Conservation (phyloP, 2,113 vertebrate genomes). For the Rhea pennata region DNA sequence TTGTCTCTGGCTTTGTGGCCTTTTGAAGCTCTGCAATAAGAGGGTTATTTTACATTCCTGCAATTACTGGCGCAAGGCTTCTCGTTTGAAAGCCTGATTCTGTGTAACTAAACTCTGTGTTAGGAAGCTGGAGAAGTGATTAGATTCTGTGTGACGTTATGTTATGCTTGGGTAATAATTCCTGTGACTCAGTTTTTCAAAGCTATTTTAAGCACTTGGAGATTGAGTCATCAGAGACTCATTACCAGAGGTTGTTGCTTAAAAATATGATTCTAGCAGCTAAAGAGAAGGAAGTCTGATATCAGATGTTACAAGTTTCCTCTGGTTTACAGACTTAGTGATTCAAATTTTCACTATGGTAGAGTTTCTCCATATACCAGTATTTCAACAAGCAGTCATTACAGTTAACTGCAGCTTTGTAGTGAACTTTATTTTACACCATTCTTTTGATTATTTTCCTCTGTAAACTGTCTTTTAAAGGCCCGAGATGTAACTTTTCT, state of each 20-base stretch:
- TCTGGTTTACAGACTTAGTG: not conserved
- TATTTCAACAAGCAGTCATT: not conserved
- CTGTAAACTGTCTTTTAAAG: not conserved
- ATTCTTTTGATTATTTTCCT: not conserved
- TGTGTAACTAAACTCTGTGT: not conserved
- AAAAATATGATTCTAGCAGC: conserved; percentile 33
- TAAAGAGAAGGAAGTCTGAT: conserved; percentile 25
- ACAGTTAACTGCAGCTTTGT: not conserved
- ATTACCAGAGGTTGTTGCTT: conserved; percentile 40
- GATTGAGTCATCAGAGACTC: conserved; percentile 38
- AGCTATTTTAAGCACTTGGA: conserved; percentile 66
- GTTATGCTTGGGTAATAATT: conserved; percentile 6
- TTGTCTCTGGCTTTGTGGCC: not conserved
- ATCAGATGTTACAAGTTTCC: not conserved
- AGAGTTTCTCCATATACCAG: not conserved
- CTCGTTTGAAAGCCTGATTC: not conserved
- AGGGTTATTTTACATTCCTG: not conserved
- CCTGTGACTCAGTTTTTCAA: conserved; percentile 70
- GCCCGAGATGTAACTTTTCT: not conserved
- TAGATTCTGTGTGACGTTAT: not conserved
- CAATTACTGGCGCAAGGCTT: not conserved
- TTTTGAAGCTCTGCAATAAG: not conserved
- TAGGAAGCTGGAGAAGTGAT: not conserved
- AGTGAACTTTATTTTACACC: not conserved
- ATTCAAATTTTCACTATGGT: not conserved